Conservation (phyloP, 2,888 invertebrate genomes). For the Drosophila heteroneura region DNA sequence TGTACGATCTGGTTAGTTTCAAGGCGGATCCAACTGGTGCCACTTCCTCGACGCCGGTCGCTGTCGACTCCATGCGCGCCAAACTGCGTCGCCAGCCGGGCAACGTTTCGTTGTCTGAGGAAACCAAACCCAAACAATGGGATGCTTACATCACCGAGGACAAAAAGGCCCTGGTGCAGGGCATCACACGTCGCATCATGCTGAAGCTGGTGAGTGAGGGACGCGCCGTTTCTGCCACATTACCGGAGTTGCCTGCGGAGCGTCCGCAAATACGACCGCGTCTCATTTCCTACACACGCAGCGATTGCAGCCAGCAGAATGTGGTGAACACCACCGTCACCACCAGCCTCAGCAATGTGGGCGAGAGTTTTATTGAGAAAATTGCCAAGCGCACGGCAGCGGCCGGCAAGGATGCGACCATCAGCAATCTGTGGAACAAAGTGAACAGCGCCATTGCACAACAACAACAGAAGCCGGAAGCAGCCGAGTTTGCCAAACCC, state of each 20-base stretch:
- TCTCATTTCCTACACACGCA: conserved; percentile 67
- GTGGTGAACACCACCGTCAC: conserved; percentile 37
- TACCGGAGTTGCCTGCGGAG: conserved; percentile 83
- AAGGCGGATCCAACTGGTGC: conserved; percentile 80
- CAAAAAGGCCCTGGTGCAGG: conserved; percentile 65
- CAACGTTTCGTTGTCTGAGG: conserved; percentile 29
- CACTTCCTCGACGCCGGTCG: conserved; percentile 21
- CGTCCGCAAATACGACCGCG: conserved; percentile 83
- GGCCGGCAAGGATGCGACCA: conserved; percentile 68
- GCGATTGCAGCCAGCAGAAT: conserved; percentile 49
- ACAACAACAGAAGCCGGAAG: conserved; percentile 67
- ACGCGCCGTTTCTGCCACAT: conserved; percentile 80
- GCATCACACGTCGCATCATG: conserved; percentile 76
- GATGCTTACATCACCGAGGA: conserved; percentile 60
- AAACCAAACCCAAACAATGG: conserved; percentile 53
- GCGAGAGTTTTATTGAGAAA: conserved; percentile 83
- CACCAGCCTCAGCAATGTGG: conserved; percentile 21
- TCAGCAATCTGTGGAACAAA: conserved; percentile 80
- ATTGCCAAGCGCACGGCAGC: conserved; percentile 79
- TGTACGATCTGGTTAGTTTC: conserved; percentile 87
- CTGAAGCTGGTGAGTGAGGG: conserved; percentile 75
- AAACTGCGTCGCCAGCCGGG: conserved; percentile 70
- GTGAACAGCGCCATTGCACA: conserved; percentile 74
- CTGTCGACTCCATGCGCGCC: conserved; percentile 48
- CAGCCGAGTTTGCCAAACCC: conserved; percentile 18